Percentiles rank a stretch among this genome's conserved stretches.
phyloP scores from a whole-genome alignment of 2,797 vertebrate species.

The Thunnus albacares region DNA sequence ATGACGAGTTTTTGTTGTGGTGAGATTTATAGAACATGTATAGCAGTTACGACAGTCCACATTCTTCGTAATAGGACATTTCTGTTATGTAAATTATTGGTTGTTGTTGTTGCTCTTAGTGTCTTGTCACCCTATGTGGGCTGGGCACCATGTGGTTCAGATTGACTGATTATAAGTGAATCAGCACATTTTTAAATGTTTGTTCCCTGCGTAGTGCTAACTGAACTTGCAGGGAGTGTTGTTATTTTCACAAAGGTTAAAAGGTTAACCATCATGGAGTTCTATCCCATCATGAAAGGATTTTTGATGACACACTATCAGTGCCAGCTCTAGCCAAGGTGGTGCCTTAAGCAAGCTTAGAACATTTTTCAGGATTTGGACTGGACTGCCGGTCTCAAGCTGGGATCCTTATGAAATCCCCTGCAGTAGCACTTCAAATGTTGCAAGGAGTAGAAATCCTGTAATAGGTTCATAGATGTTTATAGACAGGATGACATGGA shows the following conservation, averaged over 20 bases:
- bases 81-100: not conserved
- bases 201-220: not conserved
- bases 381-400: constrained; percentile 31
- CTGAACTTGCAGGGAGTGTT: not conserved
- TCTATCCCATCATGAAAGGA: constrained; percentile 13
- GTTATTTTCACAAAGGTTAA: constrained; percentile 5
- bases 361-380: constrained; percentile 28
- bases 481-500: not conserved
- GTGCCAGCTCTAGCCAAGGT: constrained; percentile 8
- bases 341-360: constrained; percentile 23
- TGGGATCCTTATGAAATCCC: constrained; percentile 39
- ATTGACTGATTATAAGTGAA: not conserved
- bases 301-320: constrained; percentile 24
- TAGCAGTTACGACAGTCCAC: not conserved
- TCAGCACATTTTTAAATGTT: not conserved
- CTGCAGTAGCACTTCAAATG: constrained; percentile 23
- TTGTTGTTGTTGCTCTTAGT: not conserved
- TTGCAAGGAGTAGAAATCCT: constrained; percentile 20
- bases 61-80: not conserved
- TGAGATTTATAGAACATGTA: not conserved
- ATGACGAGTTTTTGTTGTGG: not conserved
- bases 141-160: not conserved
- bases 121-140: not conserved
- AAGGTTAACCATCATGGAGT: not conserved
- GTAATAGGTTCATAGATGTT: constrained; percentile 20